Evolutionary conservation across 2,888 invertebrate species (phyloP).

Genomic region (Kuschelorhynchus macadamiae): DNA sequence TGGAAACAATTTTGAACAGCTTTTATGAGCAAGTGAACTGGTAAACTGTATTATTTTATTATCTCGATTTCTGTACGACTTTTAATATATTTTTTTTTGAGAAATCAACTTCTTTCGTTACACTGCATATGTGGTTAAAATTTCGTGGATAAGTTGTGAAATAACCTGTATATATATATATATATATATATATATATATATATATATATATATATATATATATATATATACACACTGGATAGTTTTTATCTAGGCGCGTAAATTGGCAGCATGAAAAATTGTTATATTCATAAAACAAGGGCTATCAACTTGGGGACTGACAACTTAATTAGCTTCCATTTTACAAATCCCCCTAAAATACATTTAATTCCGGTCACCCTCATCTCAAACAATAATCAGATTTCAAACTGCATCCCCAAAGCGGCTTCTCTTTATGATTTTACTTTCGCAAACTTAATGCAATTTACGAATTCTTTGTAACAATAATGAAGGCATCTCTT

Average conservation of each 20-base stretch:
- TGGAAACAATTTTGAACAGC: too few species aligned
- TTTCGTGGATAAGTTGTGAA: too few species aligned
- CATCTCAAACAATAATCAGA: slow-evolving; percentile 48
- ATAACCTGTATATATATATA: too few species aligned
- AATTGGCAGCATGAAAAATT: slow-evolving; percentile 36
- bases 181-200: too few species aligned
- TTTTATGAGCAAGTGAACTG: too few species aligned
- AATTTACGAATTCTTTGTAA: slow-evolving; percentile 55
- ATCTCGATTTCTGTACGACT: too few species aligned
- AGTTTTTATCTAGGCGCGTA: slow-evolving; percentile 9
- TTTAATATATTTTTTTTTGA: too few species aligned
- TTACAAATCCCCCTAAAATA: slow-evolving; percentile 44
- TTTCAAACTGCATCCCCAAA: slow-evolving; percentile 48
- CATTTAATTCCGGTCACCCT: slow-evolving; percentile 48
- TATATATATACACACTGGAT: too few species aligned
- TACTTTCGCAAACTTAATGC: slow-evolving; percentile 54
- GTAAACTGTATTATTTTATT: too few species aligned
- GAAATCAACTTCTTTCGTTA: too few species aligned
- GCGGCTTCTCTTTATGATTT: slow-evolving; percentile 51
- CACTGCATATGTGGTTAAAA: too few species aligned
- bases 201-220: too few species aligned
- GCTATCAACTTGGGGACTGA: slow-evolving; percentile 23
- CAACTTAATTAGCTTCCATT: slow-evolving; percentile 45
- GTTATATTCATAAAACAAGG: slow-evolving; percentile 28
- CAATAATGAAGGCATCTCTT: slow-evolving; percentile 52